Conservation (phyloP, 2,888 invertebrate species). For the Napeogenes sylphis region DNA sequence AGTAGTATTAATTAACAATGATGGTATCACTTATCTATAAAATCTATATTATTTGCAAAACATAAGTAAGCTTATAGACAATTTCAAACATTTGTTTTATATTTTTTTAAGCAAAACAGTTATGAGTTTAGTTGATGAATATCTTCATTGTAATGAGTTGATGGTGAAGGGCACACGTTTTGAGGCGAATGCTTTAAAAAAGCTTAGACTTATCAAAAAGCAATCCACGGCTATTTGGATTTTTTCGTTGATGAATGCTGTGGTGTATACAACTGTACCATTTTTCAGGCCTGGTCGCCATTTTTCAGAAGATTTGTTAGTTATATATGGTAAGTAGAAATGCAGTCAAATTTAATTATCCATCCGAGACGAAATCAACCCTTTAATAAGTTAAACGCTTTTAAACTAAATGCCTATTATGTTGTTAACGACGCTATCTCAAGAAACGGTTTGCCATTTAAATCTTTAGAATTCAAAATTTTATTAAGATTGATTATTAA, state of each 20-base stretch:
- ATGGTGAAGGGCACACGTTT: conserved; percentile 40
- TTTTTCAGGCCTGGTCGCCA: conserved; percentile 41
- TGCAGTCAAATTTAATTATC: too few species aligned
- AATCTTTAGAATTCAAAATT: too few species aligned
- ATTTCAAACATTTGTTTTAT: neutral
- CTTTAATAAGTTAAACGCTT: neutral
- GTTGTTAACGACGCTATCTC: too few species aligned
- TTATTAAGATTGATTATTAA: too few species aligned
- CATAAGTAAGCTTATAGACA: neutral
- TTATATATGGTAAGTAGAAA: neutral
- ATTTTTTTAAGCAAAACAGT: conserved; percentile 38
- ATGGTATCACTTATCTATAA: neutral
- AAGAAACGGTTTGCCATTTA: too few species aligned
- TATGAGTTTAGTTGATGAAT: conserved; percentile 39
- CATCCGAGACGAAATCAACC: too few species aligned
- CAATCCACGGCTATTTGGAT: conserved; percentile 49
- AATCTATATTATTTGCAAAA: neutral
- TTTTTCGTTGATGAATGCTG: conserved; percentile 42
- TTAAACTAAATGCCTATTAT: too few species aligned
- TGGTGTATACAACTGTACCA: conserved; percentile 40
- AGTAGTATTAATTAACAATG: too few species aligned
- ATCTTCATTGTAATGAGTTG: conserved; percentile 38
- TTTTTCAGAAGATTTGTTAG: neutral
- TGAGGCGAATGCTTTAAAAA: conserved; percentile 37
- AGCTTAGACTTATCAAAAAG: conserved; percentile 43